A percentile compares a stretch with the other conserved stretches of the same genome.
Conservation (phyloP, 2,888 invertebrate genomes). For the Lasioglossum leucozonium region DNA sequence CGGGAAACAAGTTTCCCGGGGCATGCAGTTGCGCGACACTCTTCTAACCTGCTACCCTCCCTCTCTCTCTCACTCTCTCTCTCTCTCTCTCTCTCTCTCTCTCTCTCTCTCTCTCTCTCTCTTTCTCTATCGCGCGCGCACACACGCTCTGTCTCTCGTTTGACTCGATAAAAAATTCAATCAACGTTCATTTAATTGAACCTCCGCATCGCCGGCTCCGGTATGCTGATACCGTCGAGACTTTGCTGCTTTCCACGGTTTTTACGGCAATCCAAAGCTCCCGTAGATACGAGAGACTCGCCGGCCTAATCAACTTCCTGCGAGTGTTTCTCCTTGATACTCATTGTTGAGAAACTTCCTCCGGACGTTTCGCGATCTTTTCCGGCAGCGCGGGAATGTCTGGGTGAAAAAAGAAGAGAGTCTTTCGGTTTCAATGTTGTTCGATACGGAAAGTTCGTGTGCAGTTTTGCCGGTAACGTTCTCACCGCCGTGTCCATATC, state of each 20-base stretch:
- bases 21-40: not conserved
- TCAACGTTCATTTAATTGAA: constrained; percentile 36
- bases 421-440: not conserved
- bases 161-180: constrained; percentile 28
- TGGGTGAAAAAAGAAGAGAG: not conserved
- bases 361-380: not conserved
- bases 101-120: no score
- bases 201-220: not conserved
- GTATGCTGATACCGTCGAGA: constrained; percentile 9
- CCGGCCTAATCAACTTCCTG: not conserved
- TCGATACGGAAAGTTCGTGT: no score
- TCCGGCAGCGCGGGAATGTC: not conserved
- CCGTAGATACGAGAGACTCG: not conserved
- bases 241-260: not conserved
- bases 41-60: not conserved
- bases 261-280: not conserved
- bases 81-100: no score
- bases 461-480: no score
- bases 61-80: no score
- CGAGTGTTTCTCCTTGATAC: not conserved
- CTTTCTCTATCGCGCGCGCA: not conserved
- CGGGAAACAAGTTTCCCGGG: constrained; percentile 25
- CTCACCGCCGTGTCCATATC: not conserved
- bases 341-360: not conserved
- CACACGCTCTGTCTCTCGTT: not conserved